A percentile compares a stretch with the other conserved stretches of the same genome.
phyloP scores from a whole-genome alignment of 2,888 invertebrate genomes.

The Xestobium rufovillosum region DNA sequence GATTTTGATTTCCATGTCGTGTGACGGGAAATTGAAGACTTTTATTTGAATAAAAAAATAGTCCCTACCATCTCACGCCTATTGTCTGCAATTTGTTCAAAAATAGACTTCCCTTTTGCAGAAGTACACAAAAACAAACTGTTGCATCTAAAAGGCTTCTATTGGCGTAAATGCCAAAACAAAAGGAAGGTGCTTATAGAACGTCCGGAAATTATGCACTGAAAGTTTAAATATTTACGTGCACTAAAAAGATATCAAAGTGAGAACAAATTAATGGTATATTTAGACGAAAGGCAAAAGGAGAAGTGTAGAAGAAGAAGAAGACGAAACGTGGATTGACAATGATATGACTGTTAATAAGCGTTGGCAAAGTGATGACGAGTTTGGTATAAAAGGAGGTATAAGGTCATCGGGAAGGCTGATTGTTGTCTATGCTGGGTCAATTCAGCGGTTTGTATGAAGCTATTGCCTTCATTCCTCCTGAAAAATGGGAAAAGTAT shows the following conservation, averaged over 20 bases:
- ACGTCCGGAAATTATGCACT: no score
- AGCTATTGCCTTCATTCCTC: no score
- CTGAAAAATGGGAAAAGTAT: no score
- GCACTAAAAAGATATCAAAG: no score
- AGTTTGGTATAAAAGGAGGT: no score
- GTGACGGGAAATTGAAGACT: slow-evolving; percentile 7
- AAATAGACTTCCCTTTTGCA: slow-evolving; percentile 10
- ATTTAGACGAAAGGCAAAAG: no score
- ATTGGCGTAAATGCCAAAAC: slow-evolving; percentile 13
- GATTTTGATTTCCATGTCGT: slow-evolving; percentile 15
- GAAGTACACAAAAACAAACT: slow-evolving; percentile 7
- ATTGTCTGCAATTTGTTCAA: slow-evolving; percentile 7
- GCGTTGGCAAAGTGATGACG: no score
- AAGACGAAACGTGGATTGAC: no score
- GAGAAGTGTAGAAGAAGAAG: no score
- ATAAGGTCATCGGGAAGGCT: slow-evolving; percentile 5
- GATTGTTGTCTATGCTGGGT: slow-evolving; percentile 11
- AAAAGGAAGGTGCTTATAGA: slow-evolving; percentile 15
- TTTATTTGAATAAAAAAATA: slow-evolving; percentile 11
- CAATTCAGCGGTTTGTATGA: slow-evolving; percentile 8
- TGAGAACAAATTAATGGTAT: no score
- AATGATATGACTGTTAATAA: no score
- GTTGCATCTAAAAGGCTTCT: slow-evolving; percentile 12
- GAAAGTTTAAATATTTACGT: no score
- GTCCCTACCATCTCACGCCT: slow-evolving; percentile 10